Evolutionary conservation across 2,797 vertebrate genomes (phyloP), one percentile per base, ranked within the genome.

Genomic region (Cottoperca gobio): DNA sequence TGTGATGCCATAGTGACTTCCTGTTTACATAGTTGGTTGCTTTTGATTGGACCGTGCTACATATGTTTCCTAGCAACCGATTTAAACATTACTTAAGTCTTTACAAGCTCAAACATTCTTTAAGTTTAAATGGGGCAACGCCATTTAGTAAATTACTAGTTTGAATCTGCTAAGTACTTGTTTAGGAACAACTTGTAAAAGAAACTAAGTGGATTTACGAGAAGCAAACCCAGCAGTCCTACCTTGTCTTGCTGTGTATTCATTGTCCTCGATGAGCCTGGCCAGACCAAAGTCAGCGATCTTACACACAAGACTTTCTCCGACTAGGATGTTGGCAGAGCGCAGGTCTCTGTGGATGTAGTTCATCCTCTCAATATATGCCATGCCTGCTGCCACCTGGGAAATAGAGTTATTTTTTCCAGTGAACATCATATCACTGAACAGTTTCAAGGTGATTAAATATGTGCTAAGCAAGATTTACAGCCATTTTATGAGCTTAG

Each of bases 211-310:
- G 39, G 14, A 58, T 58, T 40, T 26, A 24, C 3, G 2, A 46
- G 42, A 31, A 43, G 19, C 8, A 16, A 14, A 6, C n/a, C 21
- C 35, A 17, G 35, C 0, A 21, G 11, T 2, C 66, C n/a, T 89
- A 99, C 98, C 98, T 97, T 99, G 98, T 91, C 97, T 96, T 50
- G 98, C 98, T 4, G 98, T 99, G 88, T 99, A 99, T 83, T 99
- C 98, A 0, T 99, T 99, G 93, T 99, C 98, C 93, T 99, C 98
- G 63, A 99, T 99, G 90, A 99, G 94, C 48, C 98, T 92, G 72
- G 98, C 98, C 92, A 99, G 89, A 74, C 98, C 98, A 0, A 99
- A 99, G 91, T 99, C 98, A 0, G 98, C 98, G 52, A 99, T 99
- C 94, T 99, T 99, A 93, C 98, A 99, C 91, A 99, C 98, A 7